Evolutionary conservation across 2,113 vertebrate species (phyloP), one percentile per base, ranked within the genome.

Genomic region (Strix uralensis): DNA sequence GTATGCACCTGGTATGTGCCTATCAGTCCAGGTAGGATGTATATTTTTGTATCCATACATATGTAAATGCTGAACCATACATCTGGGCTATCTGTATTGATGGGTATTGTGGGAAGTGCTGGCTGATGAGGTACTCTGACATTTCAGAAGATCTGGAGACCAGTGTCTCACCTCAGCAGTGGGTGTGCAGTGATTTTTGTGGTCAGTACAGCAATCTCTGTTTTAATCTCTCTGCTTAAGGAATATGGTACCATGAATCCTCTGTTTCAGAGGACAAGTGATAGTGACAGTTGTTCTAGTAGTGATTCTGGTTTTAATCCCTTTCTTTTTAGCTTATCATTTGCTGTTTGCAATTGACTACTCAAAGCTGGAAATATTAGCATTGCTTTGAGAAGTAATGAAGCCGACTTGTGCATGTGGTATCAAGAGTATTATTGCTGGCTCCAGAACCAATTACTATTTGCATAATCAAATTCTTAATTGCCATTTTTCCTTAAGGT

Each of bases 391-490:
- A 79, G 77, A 66, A 86, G 51, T 30, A 80, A 83, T 21, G 59
- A 81, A n/a, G 65, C 36, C 0, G 2, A 55, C 61, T 55, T 1
- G 0, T 82, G 59, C 32, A 14, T 34, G 27, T 4, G 4, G 52
- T 75, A 75, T 42, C 51, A 30, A 1, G 12, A 83, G 46, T 44
- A 20, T 32, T 69, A 63, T 25, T 70, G 36, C 67, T 75, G 77
- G 40, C 40, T 83, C 34, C 78, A 80, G 78, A 83, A 27, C 42
- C 36, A 62, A 57, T 61, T 80, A 27, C 36, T 61, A 7, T 87
- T 80, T 94, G 46, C 78, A 87, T 70, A 80, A 90, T 71, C 62
- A 80, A 49, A 80, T 72, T 63, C 34, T 77, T 94, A 81, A 84
- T 49, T 46, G 61, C 38, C 2, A 1, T 46, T 84, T 87, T 71